Conservation (phyloP, 2,888 invertebrate genomes). For the Atrina japonica region DNA sequence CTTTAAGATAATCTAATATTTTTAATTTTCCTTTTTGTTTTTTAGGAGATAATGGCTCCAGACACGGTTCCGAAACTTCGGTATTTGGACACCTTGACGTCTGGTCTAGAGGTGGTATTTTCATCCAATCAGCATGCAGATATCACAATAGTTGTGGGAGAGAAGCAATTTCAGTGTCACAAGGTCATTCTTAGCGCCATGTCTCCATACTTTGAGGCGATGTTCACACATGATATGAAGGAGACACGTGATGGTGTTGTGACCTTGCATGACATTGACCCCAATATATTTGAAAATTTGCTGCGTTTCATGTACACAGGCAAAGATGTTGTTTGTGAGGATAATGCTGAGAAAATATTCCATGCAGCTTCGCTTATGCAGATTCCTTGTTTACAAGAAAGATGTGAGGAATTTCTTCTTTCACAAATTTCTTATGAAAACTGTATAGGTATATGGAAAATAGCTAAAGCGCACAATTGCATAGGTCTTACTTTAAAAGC, state of each 20-base stretch:
- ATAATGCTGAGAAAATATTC: conserved; percentile 87
- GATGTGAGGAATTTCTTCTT: conserved; percentile 89
- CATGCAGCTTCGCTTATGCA: conserved; percentile 93
- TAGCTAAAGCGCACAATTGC: conserved; percentile 89
- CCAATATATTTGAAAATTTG: conserved; percentile 88
- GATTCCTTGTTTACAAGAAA: conserved; percentile 89
- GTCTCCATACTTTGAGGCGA: conserved; percentile 71
- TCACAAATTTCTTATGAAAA: conserved; percentile 88
- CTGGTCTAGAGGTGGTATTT: conserved; percentile 64
- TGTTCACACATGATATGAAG: conserved; percentile 68
- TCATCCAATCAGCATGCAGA: conserved; percentile 69
- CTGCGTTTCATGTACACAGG: conserved; percentile 92
- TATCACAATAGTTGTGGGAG: conserved; percentile 69
- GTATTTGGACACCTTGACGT: conserved; percentile 60
- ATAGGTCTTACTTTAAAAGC: conserved; percentile 86
- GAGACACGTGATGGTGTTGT: conserved; percentile 67
- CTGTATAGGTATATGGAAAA: conserved; percentile 91
- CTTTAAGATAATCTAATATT: too few species aligned
- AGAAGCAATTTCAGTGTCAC: conserved; percentile 69
- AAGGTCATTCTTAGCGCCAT: conserved; percentile 70
- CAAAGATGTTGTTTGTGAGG: conserved; percentile 87
- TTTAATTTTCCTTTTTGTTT: too few species aligned
- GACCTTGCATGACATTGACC: conserved; percentile 82
- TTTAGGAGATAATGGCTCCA: neutral
- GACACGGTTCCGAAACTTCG: conserved; percentile 32